These are phyloP conservation scores for Podarcis muralis DNA, from an alignment of 2,113 vertebrate genomes.

Conservation along the genomic window DNA sequence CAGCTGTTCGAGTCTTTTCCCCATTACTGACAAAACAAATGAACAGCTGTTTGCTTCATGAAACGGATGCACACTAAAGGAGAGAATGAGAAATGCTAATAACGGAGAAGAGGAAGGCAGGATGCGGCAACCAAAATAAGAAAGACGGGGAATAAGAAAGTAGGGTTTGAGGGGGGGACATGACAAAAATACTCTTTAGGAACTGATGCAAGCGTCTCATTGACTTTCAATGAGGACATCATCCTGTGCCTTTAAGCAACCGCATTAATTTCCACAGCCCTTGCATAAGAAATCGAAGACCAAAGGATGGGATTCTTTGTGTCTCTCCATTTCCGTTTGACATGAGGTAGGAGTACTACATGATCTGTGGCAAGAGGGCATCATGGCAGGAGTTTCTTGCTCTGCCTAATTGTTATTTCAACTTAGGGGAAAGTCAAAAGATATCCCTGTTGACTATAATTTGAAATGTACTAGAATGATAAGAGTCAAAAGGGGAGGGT, in stretches of 20 bases:
- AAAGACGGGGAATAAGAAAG: background rate
- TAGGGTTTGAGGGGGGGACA: constrained; percentile 1
- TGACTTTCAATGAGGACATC: background rate
- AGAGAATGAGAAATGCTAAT: constrained; percentile 27
- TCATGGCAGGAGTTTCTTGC: constrained; percentile 25
- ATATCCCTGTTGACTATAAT: constrained; percentile 46
- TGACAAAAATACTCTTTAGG: constrained; percentile 35
- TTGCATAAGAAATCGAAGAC: constrained; percentile 27
- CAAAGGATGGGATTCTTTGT: constrained; percentile 1
- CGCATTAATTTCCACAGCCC: constrained; percentile 11
- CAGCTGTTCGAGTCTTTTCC: constrained; percentile 67
- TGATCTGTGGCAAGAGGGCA: background rate
- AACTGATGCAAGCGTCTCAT: background rate
- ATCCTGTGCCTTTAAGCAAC: constrained; percentile 30
- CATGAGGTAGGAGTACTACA: constrained; percentile 37
- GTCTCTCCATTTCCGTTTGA: constrained; percentile 29
- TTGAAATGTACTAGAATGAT: constrained; percentile 38
- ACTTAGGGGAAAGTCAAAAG: constrained; percentile 31
- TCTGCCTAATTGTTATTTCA: constrained; percentile 60
- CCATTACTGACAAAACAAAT: constrained; percentile 72
- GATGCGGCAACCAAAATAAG: constrained; percentile 53
- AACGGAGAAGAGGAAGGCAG: constrained; percentile 41
- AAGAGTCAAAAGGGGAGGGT: constrained; percentile 35
- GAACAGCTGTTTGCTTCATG: constrained; percentile 67
- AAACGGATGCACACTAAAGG: constrained; percentile 32